A percentile compares a stretch with the other conserved stretches of the same genome.
Evolutionary conservation across 2,888 invertebrate genomes (phyloP).

Genomic region (Ferdinandea cuprea): DNA sequence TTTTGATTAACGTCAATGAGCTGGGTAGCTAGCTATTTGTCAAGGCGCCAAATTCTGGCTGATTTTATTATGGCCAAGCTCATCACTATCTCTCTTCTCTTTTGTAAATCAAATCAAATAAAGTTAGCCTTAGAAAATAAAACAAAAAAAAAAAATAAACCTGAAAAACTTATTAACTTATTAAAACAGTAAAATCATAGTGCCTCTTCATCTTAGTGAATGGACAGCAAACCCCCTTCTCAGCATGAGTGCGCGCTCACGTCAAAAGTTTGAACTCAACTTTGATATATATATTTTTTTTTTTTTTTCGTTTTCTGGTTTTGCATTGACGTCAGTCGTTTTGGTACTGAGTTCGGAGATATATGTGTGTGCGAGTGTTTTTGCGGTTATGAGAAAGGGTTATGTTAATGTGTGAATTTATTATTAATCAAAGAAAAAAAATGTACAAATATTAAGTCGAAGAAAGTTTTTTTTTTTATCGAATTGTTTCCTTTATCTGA

Average conservation of each 20-base stretch:
- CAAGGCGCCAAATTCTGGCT: not conserved
- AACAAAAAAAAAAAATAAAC: not conserved
- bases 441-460: conserved; percentile 16
- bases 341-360: no score
- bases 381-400: conserved; percentile 69
- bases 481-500: not conserved
- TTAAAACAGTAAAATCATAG: conserved; percentile 35
- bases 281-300: conserved; percentile 33
- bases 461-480: conserved; percentile 35
- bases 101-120: conserved; percentile 4
- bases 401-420: conserved; percentile 49
- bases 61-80: no score
- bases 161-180: conserved; percentile 41
- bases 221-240: conserved; percentile 32
- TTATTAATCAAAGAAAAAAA: conserved; percentile 28
- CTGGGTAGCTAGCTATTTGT: not conserved
- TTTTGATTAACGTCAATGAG: conserved; percentile 28
- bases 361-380: conserved; percentile 19
- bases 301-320: conserved; percentile 59
- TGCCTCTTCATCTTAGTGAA: conserved; percentile 42
- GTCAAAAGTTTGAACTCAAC: conserved; percentile 60
- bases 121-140: not conserved
- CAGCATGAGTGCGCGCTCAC: conserved; percentile 18
- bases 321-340: conserved; percentile 70
- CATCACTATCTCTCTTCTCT: no score